Conservation (phyloP, 2,113 vertebrate genomes). For the Lates calcarifer region DNA sequence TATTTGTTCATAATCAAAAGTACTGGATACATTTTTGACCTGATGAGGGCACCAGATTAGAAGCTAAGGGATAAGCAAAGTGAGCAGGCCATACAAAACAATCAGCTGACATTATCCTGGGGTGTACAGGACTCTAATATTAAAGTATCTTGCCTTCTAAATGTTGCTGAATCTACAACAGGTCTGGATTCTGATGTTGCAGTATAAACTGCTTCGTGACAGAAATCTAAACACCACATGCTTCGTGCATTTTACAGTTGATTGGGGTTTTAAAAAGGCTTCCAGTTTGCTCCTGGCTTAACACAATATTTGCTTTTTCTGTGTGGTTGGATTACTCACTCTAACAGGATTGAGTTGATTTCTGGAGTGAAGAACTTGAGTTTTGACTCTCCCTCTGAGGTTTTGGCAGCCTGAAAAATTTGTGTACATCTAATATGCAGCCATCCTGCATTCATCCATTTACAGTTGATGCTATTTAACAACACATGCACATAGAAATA, state of each 20-base stretch:
- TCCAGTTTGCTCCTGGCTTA: background rate
- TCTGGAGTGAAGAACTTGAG: constrained; percentile 93
- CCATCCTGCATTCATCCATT: background rate
- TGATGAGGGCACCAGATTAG: too few species aligned
- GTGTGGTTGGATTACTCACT: constrained; percentile 86
- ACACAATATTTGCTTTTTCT: background rate
- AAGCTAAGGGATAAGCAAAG: too few species aligned
- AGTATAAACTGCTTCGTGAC: background rate
- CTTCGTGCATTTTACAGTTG: background rate
- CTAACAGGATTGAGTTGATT: constrained; percentile 90
- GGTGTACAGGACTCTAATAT: background rate
- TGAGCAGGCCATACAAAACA: too few species aligned
- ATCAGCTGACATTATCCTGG: background rate
- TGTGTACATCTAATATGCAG: background rate
- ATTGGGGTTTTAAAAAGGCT: background rate
- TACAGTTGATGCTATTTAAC: background rate
- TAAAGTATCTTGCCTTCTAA: too few species aligned
- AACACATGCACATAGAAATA: background rate
- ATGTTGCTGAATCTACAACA: background rate
- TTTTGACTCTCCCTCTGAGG: constrained; percentile 90
- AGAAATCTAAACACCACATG: background rate
- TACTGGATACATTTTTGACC: too few species aligned
- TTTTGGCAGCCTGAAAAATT: constrained; percentile 86
- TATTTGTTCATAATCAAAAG: too few species aligned
- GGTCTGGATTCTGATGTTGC: background rate